A percentile compares a stretch with the other conserved stretches of the same genome.
phyloP scores from a whole-genome alignment of 2,113 vertebrate species.

The Paradisaea rubra region DNA sequence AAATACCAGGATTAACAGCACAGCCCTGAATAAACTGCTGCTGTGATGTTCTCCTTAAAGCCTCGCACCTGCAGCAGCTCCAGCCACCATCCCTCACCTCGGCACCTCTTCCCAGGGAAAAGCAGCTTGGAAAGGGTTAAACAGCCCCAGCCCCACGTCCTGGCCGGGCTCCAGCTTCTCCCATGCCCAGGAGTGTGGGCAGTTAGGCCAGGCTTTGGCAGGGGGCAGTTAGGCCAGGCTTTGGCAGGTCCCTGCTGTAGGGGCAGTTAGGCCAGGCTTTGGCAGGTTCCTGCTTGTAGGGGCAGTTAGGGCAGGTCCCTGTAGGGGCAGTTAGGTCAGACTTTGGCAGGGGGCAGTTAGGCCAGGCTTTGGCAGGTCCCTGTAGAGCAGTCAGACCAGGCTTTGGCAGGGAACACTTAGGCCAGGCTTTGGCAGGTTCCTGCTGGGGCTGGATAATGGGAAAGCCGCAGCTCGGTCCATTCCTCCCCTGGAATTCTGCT shows the following conservation, averaged over 20 bases:
- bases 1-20: rapidly evolving
- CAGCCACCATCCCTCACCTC: rapidly evolving
- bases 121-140: neutral
- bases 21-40: rapidly evolving
- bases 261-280: no score
- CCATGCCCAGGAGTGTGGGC: rapidly evolving
- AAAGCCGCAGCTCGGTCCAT: neutral
- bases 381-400: no score
- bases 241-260: no score
- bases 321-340: no score
- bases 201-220: neutral
- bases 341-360: no score
- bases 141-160: neutral
- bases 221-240: no score
- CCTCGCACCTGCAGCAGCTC: neutral
- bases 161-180: neutral
- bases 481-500: neutral
- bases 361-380: neutral
- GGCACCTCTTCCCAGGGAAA: neutral
- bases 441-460: no score
- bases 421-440: neutral
- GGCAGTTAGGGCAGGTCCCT: neutral
- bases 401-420: neutral
- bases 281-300: no score
- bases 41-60: neutral